Conservation (phyloP, 2,797 vertebrate species). For the Podarcis lilfordi region DNA sequence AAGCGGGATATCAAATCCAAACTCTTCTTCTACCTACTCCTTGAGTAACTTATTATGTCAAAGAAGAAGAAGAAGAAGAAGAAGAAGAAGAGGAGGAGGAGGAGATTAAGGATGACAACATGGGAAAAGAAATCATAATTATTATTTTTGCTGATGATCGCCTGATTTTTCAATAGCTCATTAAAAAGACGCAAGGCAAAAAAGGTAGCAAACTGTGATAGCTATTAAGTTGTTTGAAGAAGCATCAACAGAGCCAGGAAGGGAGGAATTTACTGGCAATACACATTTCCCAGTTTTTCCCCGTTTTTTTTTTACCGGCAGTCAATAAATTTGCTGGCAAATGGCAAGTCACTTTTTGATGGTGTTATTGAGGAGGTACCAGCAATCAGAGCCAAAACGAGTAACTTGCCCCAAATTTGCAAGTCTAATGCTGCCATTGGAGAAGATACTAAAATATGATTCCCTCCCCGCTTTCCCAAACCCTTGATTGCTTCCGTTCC, state of each 20-base stretch:
- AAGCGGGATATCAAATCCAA: too few relatives aligned
- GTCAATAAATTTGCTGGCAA: slow-evolving; percentile 24
- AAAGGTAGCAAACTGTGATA: background rate
- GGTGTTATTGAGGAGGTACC: background rate
- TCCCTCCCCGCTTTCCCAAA: background rate
- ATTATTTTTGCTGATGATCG: background rate
- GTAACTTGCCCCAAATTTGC: slow-evolving; percentile 10
- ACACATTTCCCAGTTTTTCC: background rate
- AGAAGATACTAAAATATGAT: slow-evolving; percentile 1
- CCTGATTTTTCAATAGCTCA: background rate
- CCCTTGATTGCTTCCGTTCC: slow-evolving; percentile 11
- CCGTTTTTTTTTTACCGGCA: background rate
- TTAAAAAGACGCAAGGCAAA: background rate
- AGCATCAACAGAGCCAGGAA: background rate
- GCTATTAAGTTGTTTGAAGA: slow-evolving; percentile 29
- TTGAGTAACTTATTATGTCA: background rate
- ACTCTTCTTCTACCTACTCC: too few relatives aligned
- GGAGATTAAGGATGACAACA: background rate
- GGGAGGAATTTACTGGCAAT: slow-evolving; percentile 15
- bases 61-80: too few relatives aligned
- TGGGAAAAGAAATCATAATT: background rate
- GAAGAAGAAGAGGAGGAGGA: background rate
- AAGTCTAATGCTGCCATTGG: slow-evolving; percentile 22
- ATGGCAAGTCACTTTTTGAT: slow-evolving; percentile 27
- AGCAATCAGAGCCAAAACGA: background rate